Evolutionary conservation across 1,140 invertebrate species (phyloP).

Genomic region (Armadillidium nasatum): DNA sequence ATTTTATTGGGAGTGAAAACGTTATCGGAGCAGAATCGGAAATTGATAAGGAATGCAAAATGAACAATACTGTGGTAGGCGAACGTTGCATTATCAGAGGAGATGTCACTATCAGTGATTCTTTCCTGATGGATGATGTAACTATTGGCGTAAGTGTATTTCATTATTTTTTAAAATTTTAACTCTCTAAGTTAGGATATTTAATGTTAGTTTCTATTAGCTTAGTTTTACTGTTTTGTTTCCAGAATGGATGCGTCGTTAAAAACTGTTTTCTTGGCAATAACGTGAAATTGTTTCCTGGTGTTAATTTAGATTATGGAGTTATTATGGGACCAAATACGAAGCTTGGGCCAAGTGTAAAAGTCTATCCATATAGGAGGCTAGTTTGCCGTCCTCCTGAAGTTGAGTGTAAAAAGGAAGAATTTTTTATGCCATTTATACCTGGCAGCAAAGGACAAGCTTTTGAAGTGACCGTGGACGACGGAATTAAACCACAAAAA

Average conservation of each 20-base stretch:
- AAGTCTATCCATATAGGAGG: background rate
- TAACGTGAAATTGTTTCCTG: conserved; percentile 49
- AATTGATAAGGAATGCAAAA: conserved; percentile 59
- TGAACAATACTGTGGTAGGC: conserved; percentile 67
- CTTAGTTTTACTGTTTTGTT: conserved; percentile 4
- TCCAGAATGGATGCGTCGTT: conserved; percentile 60
- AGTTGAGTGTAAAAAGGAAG: no score
- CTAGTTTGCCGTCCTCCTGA: background rate
- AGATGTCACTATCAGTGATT: conserved; percentile 67
- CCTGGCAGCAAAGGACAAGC: conserved; percentile 28
- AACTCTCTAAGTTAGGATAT: no score
- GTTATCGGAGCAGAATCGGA: conserved; percentile 55
- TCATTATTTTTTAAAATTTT: background rate
- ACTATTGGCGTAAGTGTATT: conserved; percentile 55
- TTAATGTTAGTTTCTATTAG: background rate
- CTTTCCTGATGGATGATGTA: conserved; percentile 65
- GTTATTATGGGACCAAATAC: conserved; percentile 51
- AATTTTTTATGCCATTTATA: conserved; percentile 12
- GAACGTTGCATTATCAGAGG: conserved; percentile 73
- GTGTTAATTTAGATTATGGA: conserved; percentile 54
- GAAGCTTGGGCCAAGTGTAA: background rate
- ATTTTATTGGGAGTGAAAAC: conserved; percentile 61
- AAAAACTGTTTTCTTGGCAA: conserved; percentile 61
- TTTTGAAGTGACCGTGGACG: conserved; percentile 20
- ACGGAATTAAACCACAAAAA: background rate